Evolutionary conservation across 2,888 invertebrate genomes (phyloP).

Genomic region (Apocheima hispidaria): DNA sequence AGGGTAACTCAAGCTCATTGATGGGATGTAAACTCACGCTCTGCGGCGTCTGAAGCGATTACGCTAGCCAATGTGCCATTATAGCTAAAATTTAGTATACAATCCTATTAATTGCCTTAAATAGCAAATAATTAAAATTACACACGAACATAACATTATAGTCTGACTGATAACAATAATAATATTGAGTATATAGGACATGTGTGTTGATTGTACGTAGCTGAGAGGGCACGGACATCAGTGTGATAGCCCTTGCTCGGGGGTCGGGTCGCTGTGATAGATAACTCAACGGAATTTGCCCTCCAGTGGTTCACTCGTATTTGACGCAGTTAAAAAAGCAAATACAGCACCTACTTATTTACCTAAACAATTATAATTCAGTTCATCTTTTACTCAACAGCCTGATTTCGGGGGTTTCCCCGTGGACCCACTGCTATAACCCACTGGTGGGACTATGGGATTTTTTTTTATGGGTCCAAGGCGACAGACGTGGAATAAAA

Average conservation of each 20-base stretch:
- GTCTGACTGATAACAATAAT: not conserved
- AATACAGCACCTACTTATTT: not conserved
- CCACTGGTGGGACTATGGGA: too few relatives aligned
- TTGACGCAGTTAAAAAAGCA: conserved; percentile 21
- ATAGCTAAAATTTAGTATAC: too few relatives aligned
- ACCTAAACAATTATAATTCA: not conserved
- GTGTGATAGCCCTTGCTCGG: conserved; percentile 26
- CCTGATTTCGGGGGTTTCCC: too few relatives aligned
- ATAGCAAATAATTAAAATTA: not conserved
- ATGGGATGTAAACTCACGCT: too few relatives aligned
- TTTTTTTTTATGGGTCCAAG: too few relatives aligned
- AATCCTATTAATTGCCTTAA: too few relatives aligned
- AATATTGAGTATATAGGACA: conserved; percentile 6
- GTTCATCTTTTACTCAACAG: not conserved
- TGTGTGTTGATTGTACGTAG: conserved; percentile 3
- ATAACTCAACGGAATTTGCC: conserved; percentile 33
- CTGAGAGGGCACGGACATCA: conserved; percentile 7
- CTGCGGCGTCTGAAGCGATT: too few relatives aligned
- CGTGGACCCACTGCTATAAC: too few relatives aligned
- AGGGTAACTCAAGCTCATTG: too few relatives aligned
- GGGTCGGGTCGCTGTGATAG: conserved; percentile 27
- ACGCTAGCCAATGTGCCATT: too few relatives aligned
- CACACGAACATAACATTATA: not conserved
- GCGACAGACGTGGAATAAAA: too few relatives aligned
- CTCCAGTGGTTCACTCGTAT: conserved; percentile 17